Base-by-base conservation (phyloP, 1,140 invertebrate species). In the Copidosoma floridanum region DNA sequence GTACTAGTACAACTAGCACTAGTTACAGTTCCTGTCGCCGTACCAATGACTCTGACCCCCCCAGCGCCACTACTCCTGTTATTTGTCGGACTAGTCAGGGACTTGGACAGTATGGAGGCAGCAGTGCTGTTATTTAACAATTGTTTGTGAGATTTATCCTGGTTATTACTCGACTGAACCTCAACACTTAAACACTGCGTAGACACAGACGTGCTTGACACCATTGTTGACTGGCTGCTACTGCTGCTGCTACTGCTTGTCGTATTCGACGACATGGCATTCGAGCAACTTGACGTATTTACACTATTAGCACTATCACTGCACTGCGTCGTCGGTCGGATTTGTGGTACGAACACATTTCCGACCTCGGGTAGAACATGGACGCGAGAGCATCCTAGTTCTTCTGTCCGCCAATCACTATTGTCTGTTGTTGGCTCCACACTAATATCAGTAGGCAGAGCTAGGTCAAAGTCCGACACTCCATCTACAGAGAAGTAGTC, bases 11-110 rank as follows among this genome's bases (percentile, higher is more conserved):
- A 57, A 56, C 67, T 61, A 61, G 59, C 61, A 20, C 55, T 47
- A 37, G 5, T n/a, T 8, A 35, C 18, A 3, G 41, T 46, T 27
- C 47, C 48, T 26, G 50, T 57, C n/a, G n/a, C n/a, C 26, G 62
- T 43, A 51, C 48, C 32, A 41, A 72, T 67, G 57, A 77, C 67
- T 63, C 66, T 64, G n/a, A 75, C 47, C 38, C 66, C 69, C 46
- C 65, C 61, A 58, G 43, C 54, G 54, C 61, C 54, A 51, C 63
- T 66, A 53, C 66, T 71, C 43, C 70, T 75, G 59, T 71, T 80
- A 69, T 74, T 76, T 65, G 72, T 74, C 62, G 76, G 75, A 78
- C 75, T 79, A 77, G 73, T 76, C 67, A 79, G 63, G 50, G 77
- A 77, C 67, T 79, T 80, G 26, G 75, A 78, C 26, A 78, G 61